Percentiles rank a stretch among this genome's conserved stretches.
Conservation (phyloP, 2,113 vertebrate species). For the Lepisosteus oculatus region DNA sequence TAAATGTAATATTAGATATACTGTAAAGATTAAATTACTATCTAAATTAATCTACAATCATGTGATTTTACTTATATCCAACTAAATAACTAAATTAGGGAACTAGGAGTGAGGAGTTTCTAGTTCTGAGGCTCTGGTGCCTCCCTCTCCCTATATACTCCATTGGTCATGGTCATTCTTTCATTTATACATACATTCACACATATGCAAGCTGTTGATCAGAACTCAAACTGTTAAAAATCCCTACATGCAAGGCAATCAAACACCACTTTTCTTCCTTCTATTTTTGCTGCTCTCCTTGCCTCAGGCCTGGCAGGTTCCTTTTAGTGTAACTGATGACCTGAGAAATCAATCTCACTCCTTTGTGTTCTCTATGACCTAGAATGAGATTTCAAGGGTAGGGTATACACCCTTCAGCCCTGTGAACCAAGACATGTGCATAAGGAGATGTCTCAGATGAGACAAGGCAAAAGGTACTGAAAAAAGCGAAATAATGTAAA, state of each 20-base stretch:
- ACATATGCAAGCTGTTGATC: background rate
- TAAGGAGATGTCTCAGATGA: background rate
- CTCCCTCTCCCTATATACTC: too few relatives aligned
- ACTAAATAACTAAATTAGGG: too few relatives aligned
- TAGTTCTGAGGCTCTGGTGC: too few relatives aligned
- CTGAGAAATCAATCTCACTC: constrained; percentile 10
- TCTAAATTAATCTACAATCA: too few relatives aligned
- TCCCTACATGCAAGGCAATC: background rate
- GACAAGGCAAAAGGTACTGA: background rate
- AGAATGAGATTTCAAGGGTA: constrained; percentile 8
- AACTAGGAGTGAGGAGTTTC: too few relatives aligned
- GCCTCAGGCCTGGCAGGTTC: constrained; percentile 8
- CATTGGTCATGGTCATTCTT: too few relatives aligned
- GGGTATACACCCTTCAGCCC: background rate
- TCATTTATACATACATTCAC: too few relatives aligned
- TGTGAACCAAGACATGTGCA: background rate
- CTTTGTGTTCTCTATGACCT: constrained; percentile 5
- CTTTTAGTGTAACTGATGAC: constrained; percentile 13
- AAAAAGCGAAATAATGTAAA: too few relatives aligned
- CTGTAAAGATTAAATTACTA: too few relatives aligned
- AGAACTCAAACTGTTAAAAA: background rate
- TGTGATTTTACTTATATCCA: too few relatives aligned
- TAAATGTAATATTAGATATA: too few relatives aligned
- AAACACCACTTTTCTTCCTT: background rate
- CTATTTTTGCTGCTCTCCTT: constrained; percentile 2